A percentile compares a stretch with the other conserved stretches of the same genome.
Conservation (phyloP, 2,113 vertebrate genomes). For the Rana temporaria region DNA sequence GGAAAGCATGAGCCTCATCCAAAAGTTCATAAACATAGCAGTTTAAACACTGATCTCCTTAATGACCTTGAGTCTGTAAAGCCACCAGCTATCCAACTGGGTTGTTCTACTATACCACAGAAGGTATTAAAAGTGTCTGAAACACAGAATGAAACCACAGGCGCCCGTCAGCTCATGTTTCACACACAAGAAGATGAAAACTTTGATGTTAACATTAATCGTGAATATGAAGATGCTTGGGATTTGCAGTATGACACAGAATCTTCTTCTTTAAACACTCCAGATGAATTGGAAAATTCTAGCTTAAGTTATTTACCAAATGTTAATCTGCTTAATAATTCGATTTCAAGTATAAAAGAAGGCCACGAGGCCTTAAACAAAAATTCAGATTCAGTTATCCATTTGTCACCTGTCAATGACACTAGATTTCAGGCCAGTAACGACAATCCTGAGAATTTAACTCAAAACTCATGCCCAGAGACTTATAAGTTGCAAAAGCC, state of each 20-base stretch:
- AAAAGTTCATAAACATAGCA: neutral
- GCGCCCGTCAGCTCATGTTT: conserved; percentile 27
- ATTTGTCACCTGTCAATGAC: conserved; percentile 33
- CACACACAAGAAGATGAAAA: neutral
- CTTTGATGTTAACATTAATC: conserved; percentile 45
- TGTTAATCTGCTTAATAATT: conserved; percentile 34
- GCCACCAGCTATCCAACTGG: neutral
- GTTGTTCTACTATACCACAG: conserved; percentile 46
- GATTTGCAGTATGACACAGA: conserved; percentile 40
- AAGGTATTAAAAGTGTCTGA: conserved; percentile 42
- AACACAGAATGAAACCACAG: conserved; percentile 41
- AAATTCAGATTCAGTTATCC: conserved; percentile 22
- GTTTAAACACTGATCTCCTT: neutral
- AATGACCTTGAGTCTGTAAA: neutral
- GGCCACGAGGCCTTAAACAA: conserved; percentile 46
- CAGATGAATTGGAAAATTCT: conserved; percentile 59
- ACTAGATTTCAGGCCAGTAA: neutral
- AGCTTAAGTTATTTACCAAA: conserved; percentile 10
- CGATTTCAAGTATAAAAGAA: conserved; percentile 3
- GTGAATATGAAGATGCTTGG: conserved; percentile 39
- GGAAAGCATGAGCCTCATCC: neutral
- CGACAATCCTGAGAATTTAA: neutral
- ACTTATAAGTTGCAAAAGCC: neutral
- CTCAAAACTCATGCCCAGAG: conserved; percentile 40
- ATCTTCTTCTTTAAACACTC: conserved; percentile 46